These are phyloP conservation scores for Globodera ellingtonae DNA, from an alignment of 1,140 invertebrate genomes.

Conservation along the genomic window DNA sequence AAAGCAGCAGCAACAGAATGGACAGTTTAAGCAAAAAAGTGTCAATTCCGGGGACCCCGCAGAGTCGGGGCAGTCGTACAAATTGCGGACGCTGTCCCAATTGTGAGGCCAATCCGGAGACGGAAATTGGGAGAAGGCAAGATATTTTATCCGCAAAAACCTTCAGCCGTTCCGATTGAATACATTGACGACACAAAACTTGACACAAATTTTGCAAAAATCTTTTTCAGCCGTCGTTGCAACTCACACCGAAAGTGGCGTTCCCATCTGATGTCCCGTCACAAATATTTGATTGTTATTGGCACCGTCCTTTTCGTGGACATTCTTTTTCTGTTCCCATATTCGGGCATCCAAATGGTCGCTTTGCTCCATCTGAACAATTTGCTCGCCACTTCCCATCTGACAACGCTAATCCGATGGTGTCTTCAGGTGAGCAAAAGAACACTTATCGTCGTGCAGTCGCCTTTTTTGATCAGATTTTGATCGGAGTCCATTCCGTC, in stretches of 20 bases:
- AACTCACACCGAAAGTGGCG: constrained; percentile 55
- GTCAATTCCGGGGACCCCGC: not conserved
- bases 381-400: constrained; percentile 51
- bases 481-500: constrained; percentile 64
- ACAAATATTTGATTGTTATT: constrained; percentile 65
- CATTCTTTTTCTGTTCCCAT: constrained; percentile 63
- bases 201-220: not conserved
- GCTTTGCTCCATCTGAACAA: constrained; percentile 63
- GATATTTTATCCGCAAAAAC: not conserved
- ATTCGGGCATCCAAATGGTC: constrained; percentile 63
- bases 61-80: not conserved
- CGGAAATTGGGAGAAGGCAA: not conserved
- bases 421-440: constrained; percentile 52
- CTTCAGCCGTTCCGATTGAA: not conserved
- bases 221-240: constrained; percentile 42
- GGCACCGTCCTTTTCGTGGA: constrained; percentile 64
- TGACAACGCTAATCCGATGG: constrained; percentile 60
- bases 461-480: constrained; percentile 42
- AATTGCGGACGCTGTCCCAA: constrained; percentile 4
- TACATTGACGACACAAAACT: not conserved
- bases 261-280: constrained; percentile 62
- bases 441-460: constrained; percentile 1
- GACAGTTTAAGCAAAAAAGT: not conserved
- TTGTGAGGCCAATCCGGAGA: constrained; percentile 8
- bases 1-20: not conserved